Conservation (phyloP, 1,140 invertebrate genomes). For the Macrocentrus cingulum region DNA sequence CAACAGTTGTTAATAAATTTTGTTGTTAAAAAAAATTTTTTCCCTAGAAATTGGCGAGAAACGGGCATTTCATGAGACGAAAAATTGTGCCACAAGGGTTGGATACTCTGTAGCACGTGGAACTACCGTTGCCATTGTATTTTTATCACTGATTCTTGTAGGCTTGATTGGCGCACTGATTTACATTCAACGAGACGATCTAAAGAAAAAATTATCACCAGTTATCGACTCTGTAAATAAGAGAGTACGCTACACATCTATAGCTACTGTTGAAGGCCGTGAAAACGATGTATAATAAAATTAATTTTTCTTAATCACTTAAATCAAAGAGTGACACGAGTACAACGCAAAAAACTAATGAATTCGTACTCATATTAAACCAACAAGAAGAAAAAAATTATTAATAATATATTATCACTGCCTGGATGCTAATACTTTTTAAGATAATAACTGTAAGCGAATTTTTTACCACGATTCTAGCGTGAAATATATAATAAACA, state of each 20-base stretch:
- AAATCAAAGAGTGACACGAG: too few relatives aligned
- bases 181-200: slow-evolving; percentile 64
- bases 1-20: slow-evolving; percentile 28
- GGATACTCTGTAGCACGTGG: slow-evolving; percentile 45
- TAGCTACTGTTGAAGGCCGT: slow-evolving; percentile 59
- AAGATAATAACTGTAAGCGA: too few relatives aligned
- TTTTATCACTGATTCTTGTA: slow-evolving; percentile 62
- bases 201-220: slow-evolving; percentile 64
- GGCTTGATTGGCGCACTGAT: slow-evolving; percentile 61
- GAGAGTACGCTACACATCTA: slow-evolving; percentile 75
- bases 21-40: slow-evolving; percentile 29
- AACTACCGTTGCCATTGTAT: slow-evolving; percentile 61
- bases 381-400: too few relatives aligned
- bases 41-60: slow-evolving; percentile 45
- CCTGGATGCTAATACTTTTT: too few relatives aligned
- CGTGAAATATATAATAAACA: too few relatives aligned
- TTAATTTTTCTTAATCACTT: slow-evolving; percentile 11
- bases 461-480: too few relatives aligned
- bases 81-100: slow-evolving; percentile 38
- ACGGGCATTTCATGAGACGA: slow-evolving; percentile 38
- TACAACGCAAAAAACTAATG: too few relatives aligned
- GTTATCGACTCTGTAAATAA: slow-evolving; percentile 68
- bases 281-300: slow-evolving; percentile 52
- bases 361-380: too few relatives aligned
- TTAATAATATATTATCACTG: too few relatives aligned